These are phyloP conservation scores for Azemiops feae DNA, from an alignment of 2,113 vertebrate genomes.

Conservation along the genomic window DNA sequence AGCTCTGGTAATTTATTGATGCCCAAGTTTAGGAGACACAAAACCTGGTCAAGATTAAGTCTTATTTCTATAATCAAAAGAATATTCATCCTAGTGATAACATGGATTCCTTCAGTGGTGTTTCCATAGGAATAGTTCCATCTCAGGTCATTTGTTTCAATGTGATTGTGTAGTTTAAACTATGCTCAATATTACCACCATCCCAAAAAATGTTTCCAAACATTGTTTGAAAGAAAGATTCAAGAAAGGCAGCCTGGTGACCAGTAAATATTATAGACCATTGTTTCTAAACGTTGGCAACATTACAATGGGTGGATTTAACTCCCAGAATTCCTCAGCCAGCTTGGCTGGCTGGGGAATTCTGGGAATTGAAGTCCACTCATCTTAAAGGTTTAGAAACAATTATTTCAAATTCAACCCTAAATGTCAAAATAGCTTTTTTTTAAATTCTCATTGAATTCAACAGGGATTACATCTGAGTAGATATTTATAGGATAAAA, in stretches of 20 bases:
- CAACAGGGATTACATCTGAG: not conserved
- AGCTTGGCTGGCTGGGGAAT: too few species aligned
- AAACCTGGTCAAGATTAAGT: not conserved
- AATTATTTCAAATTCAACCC: not conserved
- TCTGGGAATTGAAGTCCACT: too few species aligned
- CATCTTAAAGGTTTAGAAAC: too few species aligned
- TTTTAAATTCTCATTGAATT: not conserved
- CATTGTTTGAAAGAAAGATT: not conserved
- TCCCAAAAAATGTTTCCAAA: not conserved
- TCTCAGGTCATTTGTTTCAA: not conserved
- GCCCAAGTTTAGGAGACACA: conserved; percentile 6
- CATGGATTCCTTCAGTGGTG: not conserved
- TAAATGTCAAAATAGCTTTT: not conserved
- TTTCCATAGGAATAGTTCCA: conserved; percentile 5
- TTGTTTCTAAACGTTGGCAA: too few species aligned
- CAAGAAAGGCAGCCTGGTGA: not conserved
- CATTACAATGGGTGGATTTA: too few species aligned
- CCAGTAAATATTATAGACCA: too few species aligned
- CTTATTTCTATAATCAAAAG: conserved; percentile 4
- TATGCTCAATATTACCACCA: not conserved
- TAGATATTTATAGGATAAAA: not conserved
- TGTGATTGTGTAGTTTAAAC: not conserved
- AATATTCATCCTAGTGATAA: conserved; percentile 2
- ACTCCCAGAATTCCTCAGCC: too few species aligned
- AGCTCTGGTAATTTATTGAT: not conserved